Conservation (phyloP, 1,140 invertebrate species). For the Bombus terrestris region DNA sequence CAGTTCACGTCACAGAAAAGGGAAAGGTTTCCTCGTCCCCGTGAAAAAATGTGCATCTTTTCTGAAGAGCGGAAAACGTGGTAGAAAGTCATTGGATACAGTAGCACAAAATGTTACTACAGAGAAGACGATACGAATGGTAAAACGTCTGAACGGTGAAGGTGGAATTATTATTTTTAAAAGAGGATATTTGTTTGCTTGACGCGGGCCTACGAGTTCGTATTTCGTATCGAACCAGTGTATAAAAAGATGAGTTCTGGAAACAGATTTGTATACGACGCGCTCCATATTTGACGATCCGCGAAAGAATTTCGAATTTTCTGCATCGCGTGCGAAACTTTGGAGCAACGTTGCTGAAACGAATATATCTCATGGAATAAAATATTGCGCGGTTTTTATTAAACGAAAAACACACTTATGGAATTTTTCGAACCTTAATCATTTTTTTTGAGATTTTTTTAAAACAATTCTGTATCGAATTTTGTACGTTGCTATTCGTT, state of each 20-base stretch:
- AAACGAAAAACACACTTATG: background rate
- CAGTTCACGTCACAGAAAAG: background rate
- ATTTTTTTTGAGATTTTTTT: background rate
- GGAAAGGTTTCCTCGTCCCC: background rate
- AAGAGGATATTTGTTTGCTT: background rate
- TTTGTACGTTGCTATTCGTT: background rate
- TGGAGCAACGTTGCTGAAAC: too few species aligned
- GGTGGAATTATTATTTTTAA: background rate
- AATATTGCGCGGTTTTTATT: background rate
- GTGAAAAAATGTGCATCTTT: background rate
- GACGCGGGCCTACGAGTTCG: background rate
- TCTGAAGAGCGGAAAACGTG: background rate
- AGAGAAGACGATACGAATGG: too few species aligned
- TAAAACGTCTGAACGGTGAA: background rate
- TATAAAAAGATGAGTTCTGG: too few species aligned
- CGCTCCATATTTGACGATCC: too few species aligned
- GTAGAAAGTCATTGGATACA: background rate
- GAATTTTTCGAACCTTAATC: background rate
- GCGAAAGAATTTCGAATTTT: background rate
- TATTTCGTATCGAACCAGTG: background rate
- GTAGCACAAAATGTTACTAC: background rate
- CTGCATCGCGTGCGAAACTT: background rate
- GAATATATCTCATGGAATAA: background rate
- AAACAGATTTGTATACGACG: background rate
- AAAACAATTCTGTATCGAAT: background rate